phyloP scores from a whole-genome alignment of 1,140 invertebrate genomes.

The Caenorhabditis remanei region DNA sequence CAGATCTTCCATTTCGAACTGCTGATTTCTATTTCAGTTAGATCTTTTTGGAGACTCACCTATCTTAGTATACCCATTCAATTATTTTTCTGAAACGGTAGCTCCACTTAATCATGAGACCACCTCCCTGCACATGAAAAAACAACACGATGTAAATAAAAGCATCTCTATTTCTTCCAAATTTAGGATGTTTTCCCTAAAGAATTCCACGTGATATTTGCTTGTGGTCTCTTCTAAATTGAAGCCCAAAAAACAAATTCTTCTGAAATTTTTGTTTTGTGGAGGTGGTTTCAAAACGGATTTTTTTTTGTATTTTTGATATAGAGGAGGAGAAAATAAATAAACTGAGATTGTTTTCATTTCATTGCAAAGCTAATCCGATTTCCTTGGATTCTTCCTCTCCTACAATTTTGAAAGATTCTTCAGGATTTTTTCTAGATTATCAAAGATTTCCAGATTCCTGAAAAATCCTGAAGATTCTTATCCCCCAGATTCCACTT shows the following conservation, averaged over 20 bases:
- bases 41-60: neutral
- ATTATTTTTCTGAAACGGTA: too few species aligned
- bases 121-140: neutral
- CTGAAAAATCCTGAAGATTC: too few species aligned
- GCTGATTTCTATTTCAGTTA: neutral
- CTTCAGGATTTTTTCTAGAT: too few species aligned
- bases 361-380: too few species aligned
- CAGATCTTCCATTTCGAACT: neutral
- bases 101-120: too few species aligned
- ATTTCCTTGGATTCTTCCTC: neutral
- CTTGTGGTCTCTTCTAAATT: neutral
- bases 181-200: constrained; percentile 39
- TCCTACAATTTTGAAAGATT: neutral
- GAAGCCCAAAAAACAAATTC: constrained; percentile 18
- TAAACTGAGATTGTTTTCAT: too few species aligned
- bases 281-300: neutral
- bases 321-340: too few species aligned
- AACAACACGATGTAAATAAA: constrained; percentile 18
- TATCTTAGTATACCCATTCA: too few species aligned
- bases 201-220: constrained; percentile 25
- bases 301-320: neutral
- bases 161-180: neutral
- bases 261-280: neutral
- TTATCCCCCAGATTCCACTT: neutral
- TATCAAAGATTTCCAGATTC: too few species aligned